Base-by-base conservation (phyloP, 2,888 invertebrate genomes). In the Osmoderma eremita region DNA sequence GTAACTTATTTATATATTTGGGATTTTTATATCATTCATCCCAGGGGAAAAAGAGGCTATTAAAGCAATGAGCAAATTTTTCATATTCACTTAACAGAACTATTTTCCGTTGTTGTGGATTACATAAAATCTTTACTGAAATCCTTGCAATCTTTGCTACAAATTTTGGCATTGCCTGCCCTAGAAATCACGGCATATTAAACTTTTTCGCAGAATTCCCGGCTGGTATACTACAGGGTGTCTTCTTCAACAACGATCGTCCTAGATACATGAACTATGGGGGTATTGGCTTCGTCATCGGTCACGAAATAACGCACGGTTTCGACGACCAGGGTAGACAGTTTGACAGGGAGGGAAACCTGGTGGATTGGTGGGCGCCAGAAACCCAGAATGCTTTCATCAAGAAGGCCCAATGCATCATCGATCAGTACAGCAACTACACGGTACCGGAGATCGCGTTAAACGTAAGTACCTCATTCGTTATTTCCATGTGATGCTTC, bases 201-300 rank as follows among this genome's bases (percentile, higher is more conserved):
- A 38, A 36, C 13, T 53, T 61, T 56, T 70, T 75, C 76, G 49
- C 83, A 97, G 95, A 95, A 83, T 95, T 96, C 83, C 95, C 96
- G 0, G 96, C 96, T 73, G 96, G 95, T 70, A 95, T 96, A 71
- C 85, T 97, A 1, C 96, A 96, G 86, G 95, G 95, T 1, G 90
- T 91, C 1, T 96, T 96, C 87, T 97, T 95, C 84, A 91, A 90
- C 65, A 92, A 93, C 62, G 90, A 92, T 51, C 89, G 96, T 18
- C 96, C 96, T 0, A 90, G 90, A 72, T 97, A 95, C 80, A 92
- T 95, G 92, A 95, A 95, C 81, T 95, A 93, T 75, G 95, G 94
- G 17, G 93, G 93, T 1, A 95, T 96, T 70, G 95, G 95, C 1
- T 94, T 92, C 76, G 93, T 95, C 2, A 95, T 95, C 76, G 95